Evolutionary conservation across 2,888 invertebrate genomes (phyloP).

Genomic region (Metacarcinus magister): DNA sequence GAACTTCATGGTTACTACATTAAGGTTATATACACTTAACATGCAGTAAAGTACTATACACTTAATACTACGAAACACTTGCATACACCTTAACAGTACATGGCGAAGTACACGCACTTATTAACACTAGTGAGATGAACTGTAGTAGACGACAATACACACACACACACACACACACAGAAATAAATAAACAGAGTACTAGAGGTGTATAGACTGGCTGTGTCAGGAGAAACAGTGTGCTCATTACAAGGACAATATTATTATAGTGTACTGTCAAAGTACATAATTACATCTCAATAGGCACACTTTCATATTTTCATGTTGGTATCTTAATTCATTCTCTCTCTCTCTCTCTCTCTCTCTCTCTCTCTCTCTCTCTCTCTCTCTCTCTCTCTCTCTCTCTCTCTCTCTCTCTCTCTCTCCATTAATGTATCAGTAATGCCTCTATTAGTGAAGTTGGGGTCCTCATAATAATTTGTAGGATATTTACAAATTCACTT

Average conservation of each 20-base stretch:
- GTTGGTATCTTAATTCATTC: not conserved
- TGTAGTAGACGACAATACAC: not conserved
- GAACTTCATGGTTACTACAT: not conserved
- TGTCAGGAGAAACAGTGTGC: conserved; percentile 1
- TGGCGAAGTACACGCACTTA: not conserved
- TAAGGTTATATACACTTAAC: not conserved
- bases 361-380: not conserved
- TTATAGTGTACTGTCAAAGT: not conserved
- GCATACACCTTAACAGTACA: not conserved
- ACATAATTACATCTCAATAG: not conserved
- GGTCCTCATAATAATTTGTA: not conserved
- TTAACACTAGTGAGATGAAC: not conserved
- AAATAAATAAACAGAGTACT: not conserved
- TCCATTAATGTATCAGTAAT: not conserved
- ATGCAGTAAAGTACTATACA: not conserved
- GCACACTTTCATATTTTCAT: not conserved
- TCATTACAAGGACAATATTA: not conserved
- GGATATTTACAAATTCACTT: not conserved
- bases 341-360: not conserved
- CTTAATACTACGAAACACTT: not conserved
- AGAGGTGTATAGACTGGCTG: not conserved
- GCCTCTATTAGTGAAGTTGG: not conserved
- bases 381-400: conserved; percentile 17
- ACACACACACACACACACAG: not conserved
- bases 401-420: conserved; percentile 11